Base-by-base conservation (phyloP, 2,113 vertebrate species). In the Physeter macrocephalus region DNA sequence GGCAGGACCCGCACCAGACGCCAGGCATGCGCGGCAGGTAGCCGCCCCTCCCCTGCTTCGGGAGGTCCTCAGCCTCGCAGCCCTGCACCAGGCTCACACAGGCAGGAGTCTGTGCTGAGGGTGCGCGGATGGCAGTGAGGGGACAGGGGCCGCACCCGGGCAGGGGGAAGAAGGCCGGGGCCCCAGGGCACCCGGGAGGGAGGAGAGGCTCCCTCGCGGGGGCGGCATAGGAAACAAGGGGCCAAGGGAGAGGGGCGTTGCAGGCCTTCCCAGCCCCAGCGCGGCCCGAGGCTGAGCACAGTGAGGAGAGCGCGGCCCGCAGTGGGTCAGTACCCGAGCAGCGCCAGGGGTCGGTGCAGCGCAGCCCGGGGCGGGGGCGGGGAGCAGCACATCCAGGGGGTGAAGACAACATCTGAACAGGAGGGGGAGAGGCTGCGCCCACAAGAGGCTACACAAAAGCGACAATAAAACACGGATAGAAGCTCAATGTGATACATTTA, bases 41-140 rank as follows among this genome's bases (percentile, higher is more conserved):
- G 54, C 54, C 54, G 6, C 41, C 3, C 5, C 13, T 61, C 72
- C 81, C 74, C 67, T 13, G 54, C 46, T 77, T 75, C 62, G 41
- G 41, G 15, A 93, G 61, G 31, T 84, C 75, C 41, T 67, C 71
- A 88, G 67, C 78, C 43, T n/a, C 49, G 86, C 80, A 81, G 34
- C 25, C 41, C 71, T 59, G 62, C 81, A 77, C 7, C 36, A 8
- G 41, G 13, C 80, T 59, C 67, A 75, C 46, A 52, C 29, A 71
- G 94, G 39, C 17, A 88, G 29, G 1, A 25, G 18, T 25, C 31
- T 43, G 5, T 5, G 41, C n/a, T 75, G 10, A 80, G 21, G 41
- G 2, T 57, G 20, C 54, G 2, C 2, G 3, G 1, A 17, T 9
- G 4, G 25, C 9, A 4, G 25, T 27, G 5, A 41, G 39, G 12